These are phyloP conservation scores for Melolontha melolontha DNA, from an alignment of 2,888 invertebrate species.

Conservation along the genomic window DNA sequence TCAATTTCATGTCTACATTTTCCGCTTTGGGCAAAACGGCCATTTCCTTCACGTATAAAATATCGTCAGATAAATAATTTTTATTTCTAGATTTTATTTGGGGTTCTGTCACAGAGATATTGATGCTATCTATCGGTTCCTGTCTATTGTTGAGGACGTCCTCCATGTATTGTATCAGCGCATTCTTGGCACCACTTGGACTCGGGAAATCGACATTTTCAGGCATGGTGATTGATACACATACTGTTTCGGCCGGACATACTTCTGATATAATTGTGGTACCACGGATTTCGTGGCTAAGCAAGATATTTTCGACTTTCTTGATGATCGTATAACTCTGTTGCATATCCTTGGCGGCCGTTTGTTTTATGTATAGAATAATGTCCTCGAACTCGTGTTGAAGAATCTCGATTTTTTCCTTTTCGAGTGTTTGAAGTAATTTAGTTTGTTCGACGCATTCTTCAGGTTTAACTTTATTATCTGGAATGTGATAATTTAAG, in stretches of 20 bases:
- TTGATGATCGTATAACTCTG: slow-evolving; percentile 46
- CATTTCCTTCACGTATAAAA: slow-evolving; percentile 48
- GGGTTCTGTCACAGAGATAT: slow-evolving; percentile 48
- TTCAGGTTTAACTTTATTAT: slow-evolving; percentile 14
- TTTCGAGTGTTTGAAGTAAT: slow-evolving; percentile 47
- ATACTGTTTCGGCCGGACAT: slow-evolving; percentile 51
- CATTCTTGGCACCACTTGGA: slow-evolving; percentile 42
- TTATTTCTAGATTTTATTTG: slow-evolving; percentile 38
- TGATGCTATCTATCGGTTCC: slow-evolving; percentile 48
- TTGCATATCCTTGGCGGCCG: slow-evolving; percentile 49
- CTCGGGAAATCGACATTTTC: slow-evolving; percentile 45
- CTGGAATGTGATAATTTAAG: background rate
- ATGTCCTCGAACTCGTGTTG: slow-evolving; percentile 52
- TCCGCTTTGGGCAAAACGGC: slow-evolving; percentile 42
- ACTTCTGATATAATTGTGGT: slow-evolving; percentile 53
- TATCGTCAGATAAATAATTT: slow-evolving; percentile 43
- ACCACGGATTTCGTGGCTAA: slow-evolving; percentile 57
- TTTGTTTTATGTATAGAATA: slow-evolving; percentile 49
- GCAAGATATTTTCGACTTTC: slow-evolving; percentile 54
- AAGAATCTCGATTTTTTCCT: slow-evolving; percentile 47
- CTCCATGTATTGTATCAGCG: slow-evolving; percentile 51
- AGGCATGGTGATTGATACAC: slow-evolving; percentile 50
- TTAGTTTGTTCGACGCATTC: slow-evolving; percentile 38
- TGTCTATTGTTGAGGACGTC: slow-evolving; percentile 52
- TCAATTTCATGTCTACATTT: slow-evolving; percentile 46